Conservation (phyloP, 2,797 vertebrate genomes). For the Astyanax mexicanus region DNA sequence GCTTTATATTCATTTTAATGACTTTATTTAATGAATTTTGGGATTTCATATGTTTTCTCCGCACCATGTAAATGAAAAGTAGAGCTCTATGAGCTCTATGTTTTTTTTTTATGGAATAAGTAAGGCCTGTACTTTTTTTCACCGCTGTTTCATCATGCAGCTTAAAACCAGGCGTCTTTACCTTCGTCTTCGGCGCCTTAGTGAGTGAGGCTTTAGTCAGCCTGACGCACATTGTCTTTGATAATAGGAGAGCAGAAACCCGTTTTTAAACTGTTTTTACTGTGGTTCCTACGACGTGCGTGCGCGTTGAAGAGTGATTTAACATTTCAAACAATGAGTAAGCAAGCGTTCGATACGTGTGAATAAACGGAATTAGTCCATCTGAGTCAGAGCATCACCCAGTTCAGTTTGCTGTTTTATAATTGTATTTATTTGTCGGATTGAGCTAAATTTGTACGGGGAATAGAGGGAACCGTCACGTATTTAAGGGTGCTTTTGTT, state of each 20-base stretch:
- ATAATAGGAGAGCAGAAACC: conserved; percentile 10
- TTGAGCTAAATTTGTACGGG: conserved; percentile 35
- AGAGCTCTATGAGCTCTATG: no score
- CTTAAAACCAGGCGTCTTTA: background rate
- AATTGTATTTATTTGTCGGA: conserved; percentile 41
- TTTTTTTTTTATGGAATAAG: no score
- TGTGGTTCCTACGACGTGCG: background rate
- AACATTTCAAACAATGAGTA: conserved; percentile 45
- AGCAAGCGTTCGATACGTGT: conserved; percentile 45
- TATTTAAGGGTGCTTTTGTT: conserved; percentile 35
- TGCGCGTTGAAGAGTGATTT: conserved; percentile 10
- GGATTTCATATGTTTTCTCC: no score
- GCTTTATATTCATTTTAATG: no score
- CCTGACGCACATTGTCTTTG: background rate
- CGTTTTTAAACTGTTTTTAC: background rate
- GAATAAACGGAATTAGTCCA: conserved; percentile 36
- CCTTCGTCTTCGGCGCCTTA: background rate
- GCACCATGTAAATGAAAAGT: no score
- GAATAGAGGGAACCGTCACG: conserved; percentile 32
- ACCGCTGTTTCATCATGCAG: conserved; percentile 7
- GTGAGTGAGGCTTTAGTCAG: background rate
- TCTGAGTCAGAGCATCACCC: conserved; percentile 11
- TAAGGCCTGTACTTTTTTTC: conserved; percentile 22
- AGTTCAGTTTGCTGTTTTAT: no score
- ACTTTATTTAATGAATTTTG: no score